Percentiles rank a stretch among this genome's conserved stretches.
phyloP scores from a whole-genome alignment of 35 echinoderm and acorn worm species.

The Apostichopus parvimensis region DNA sequence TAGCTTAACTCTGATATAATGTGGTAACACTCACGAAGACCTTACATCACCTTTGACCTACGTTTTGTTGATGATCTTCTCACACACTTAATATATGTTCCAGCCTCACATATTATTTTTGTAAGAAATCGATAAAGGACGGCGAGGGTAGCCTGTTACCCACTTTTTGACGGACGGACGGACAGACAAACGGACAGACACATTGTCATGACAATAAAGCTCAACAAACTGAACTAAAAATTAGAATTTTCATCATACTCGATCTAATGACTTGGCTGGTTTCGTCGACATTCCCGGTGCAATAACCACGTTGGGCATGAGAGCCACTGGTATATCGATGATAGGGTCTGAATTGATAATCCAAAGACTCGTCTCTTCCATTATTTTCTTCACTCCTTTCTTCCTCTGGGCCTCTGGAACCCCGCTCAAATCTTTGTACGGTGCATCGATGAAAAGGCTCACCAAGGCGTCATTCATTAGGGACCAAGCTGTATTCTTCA shows the following conservation, averaged over 20 bases:
- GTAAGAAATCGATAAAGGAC: no score
- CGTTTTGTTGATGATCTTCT: no score
- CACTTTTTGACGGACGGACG: background rate
- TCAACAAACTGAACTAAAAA: no score
- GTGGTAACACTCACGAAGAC: no score
- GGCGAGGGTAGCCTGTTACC: no score
- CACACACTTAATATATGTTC: no score
- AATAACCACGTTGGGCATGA: constrained; percentile 46
- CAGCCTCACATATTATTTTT: no score
- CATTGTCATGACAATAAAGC: background rate
- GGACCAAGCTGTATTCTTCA: constrained; percentile 33
- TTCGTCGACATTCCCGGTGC: constrained; percentile 20
- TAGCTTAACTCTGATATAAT: no score
- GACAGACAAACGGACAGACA: background rate
- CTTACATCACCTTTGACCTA: no score
- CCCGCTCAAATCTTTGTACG: background rate
- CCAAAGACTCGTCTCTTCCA: constrained; percentile 36
- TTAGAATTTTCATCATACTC: background rate
- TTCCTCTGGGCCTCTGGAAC: background rate
- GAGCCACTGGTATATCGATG: constrained; percentile 36
- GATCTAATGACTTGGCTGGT: constrained; percentile 6
- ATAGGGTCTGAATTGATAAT: constrained; percentile 42
- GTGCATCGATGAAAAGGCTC: constrained; percentile 15
- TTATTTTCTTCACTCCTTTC: constrained; percentile 20
- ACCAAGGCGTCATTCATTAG: constrained; percentile 23